Percentiles rank a stretch among this genome's conserved stretches.
phyloP scores from a whole-genome alignment of 1,140 invertebrate species.

The Brachystomella parvula region DNA sequence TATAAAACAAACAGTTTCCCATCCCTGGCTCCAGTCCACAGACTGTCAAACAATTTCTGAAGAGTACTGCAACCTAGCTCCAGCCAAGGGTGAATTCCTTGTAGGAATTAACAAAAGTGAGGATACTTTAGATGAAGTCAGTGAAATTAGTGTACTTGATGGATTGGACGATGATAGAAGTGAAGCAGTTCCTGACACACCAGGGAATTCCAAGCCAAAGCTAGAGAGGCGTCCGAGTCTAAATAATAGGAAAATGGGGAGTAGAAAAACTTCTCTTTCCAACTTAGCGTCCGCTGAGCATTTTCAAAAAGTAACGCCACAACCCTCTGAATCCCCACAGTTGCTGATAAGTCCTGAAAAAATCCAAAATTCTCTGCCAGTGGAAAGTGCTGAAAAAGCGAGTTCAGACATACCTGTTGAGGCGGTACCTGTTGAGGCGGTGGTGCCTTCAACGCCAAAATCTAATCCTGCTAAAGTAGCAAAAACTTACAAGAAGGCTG shows the following conservation, averaged over 20 bases:
- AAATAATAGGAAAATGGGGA: no score
- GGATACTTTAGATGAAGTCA: slow-evolving; percentile 37
- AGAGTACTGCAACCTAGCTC: slow-evolving; percentile 44
- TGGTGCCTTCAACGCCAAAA: background rate
- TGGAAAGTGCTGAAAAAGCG: no score
- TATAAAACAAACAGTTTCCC: slow-evolving; percentile 85
- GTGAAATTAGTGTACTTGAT: slow-evolving; percentile 36
- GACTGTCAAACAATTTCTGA: slow-evolving; percentile 48
- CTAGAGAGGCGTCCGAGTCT: slow-evolving; percentile 4
- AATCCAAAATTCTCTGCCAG: no score
- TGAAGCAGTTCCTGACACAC: background rate
- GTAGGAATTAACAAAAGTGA: slow-evolving; percentile 14
- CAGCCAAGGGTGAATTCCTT: slow-evolving; percentile 7
- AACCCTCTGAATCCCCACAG: no score
- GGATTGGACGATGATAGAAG: slow-evolving; percentile 20
- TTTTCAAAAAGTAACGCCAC: no score
- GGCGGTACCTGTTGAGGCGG: no score
- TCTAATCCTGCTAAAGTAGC: slow-evolving; percentile 5
- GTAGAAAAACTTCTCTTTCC: no score
- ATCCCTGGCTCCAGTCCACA: slow-evolving; percentile 76
- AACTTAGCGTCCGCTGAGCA: no score
- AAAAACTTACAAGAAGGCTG: slow-evolving; percentile 11
- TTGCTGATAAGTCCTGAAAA: no score
- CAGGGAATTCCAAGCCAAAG: slow-evolving; percentile 8
- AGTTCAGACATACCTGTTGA: no score